Percentiles rank a stretch among this genome's conserved stretches.
These are phyloP conservation scores for Notodonta dromedarius DNA, from an alignment of 2,888 invertebrate species.

Conservation along the genomic window DNA sequence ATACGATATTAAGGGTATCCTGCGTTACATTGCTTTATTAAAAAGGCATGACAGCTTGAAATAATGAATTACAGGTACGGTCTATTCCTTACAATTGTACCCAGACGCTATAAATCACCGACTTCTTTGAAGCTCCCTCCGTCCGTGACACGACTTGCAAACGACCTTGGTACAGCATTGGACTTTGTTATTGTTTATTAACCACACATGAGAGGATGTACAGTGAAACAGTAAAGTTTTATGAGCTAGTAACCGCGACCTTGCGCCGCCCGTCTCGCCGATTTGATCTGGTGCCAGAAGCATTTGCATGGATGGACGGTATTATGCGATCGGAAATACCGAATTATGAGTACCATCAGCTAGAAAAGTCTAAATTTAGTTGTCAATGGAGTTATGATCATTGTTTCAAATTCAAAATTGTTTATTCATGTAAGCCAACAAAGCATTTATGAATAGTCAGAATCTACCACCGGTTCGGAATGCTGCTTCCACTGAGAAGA, in stretches of 20 bases:
- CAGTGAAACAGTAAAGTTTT: conserved; percentile 36
- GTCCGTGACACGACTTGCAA: conserved; percentile 15
- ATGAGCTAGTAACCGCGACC: conserved; percentile 62
- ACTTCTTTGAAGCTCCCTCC: conserved; percentile 2
- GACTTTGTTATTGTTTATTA: conserved; percentile 41
- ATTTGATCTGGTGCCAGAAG: conserved; percentile 62
- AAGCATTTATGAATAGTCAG: no score
- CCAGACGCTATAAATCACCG: conserved; percentile 5
- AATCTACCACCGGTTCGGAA: no score
- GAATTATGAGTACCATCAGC: background rate
- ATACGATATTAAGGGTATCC: background rate
- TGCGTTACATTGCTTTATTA: background rate
- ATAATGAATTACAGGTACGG: background rate
- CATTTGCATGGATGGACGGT: conserved; percentile 34
- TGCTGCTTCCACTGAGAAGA: no score
- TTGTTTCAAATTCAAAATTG: no score
- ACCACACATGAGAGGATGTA: conserved; percentile 28
- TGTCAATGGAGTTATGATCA: no score
- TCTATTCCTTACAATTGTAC: background rate
- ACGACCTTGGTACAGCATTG: conserved; percentile 33
- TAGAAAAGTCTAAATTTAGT: background rate
- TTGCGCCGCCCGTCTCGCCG: conserved; percentile 43
- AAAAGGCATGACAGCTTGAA: background rate
- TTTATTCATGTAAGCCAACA: no score
- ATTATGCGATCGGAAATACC: conserved; percentile 1